Percentiles rank a stretch among this genome's conserved stretches.
Evolutionary conservation across 2,113 vertebrate species (phyloP).

Genomic region (Hippocampus zosterae): DNA sequence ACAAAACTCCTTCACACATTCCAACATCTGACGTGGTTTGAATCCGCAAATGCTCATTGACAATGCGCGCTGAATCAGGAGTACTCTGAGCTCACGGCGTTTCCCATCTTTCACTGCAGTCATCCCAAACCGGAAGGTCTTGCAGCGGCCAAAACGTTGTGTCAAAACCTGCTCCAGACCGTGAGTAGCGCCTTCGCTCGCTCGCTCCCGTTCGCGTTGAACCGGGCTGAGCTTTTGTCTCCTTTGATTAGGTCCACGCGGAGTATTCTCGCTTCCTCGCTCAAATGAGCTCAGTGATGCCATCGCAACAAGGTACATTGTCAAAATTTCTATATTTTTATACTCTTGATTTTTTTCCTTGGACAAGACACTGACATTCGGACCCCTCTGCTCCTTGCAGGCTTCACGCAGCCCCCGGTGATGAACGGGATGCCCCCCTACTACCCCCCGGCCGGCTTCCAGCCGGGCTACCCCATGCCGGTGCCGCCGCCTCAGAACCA

Average conservation of each 20-base stretch:
- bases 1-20: too few relatives aligned
- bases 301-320: conserved; percentile 82
- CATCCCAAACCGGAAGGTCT: conserved; percentile 97
- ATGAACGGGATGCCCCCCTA: conserved; percentile 82
- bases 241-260: conserved; percentile 80
- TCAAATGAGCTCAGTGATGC: conserved; percentile 87
- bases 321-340: too few relatives aligned
- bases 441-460: conserved; percentile 85
- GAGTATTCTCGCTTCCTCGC: conserved; percentile 92
- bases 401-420: conserved; percentile 82
- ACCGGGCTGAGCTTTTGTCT: not conserved
- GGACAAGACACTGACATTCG: not conserved
- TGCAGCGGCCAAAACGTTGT: conserved; percentile 92
- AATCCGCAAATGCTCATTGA: too few relatives aligned
- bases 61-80: not conserved
- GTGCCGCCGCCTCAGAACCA: conserved; percentile 82
- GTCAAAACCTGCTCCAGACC: conserved; percentile 94
- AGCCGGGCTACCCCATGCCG: conserved; percentile 80
- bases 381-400: conserved; percentile 60
- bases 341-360: too few relatives aligned
- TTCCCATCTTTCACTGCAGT: conserved; percentile 58
- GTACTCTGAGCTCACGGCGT: not conserved
- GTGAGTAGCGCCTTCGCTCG: conserved; percentile 71
- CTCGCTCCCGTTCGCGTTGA: not conserved
- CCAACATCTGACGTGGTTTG: too few relatives aligned